These are phyloP conservation scores for Nothocercus nigrocapillus DNA, from an alignment of 2,113 vertebrate genomes.

Conservation along the genomic window DNA sequence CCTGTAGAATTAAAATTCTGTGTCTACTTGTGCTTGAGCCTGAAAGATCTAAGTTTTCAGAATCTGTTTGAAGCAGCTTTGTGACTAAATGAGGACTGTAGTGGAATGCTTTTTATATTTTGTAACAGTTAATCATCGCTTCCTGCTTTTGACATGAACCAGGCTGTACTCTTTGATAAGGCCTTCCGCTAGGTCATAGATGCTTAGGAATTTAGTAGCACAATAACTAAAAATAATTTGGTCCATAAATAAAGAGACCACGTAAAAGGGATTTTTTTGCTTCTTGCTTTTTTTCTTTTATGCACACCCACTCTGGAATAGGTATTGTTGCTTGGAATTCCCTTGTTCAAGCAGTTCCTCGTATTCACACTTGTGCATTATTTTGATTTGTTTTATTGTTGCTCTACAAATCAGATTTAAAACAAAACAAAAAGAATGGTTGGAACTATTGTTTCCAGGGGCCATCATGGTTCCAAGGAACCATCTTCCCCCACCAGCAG, in stretches of 20 bases:
- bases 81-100: background rate
- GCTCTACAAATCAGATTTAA: conserved; percentile 20
- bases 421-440: background rate
- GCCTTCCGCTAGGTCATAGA: conserved; percentile 67
- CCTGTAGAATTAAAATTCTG: background rate
- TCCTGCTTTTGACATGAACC: conserved; percentile 81
- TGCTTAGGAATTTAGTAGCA: conserved; percentile 74
- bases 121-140: conserved; percentile 74
- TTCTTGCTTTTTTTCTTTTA: conserved; percentile 55
- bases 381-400: conserved; percentile 55
- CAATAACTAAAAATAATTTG: conserved; percentile 80
- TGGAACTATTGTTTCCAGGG: conserved; percentile 36
- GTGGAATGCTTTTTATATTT: conserved; percentile 74
- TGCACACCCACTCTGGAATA: conserved; percentile 36
- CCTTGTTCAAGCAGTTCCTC: conserved; percentile 52
- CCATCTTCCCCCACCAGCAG: background rate
- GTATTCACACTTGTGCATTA: conserved; percentile 42
- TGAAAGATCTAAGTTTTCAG: conserved; percentile 11
- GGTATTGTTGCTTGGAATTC: conserved; percentile 62
- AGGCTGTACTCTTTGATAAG: conserved; percentile 82
- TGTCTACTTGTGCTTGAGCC: background rate
- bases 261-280: conserved; percentile 45
- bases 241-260: conserved; percentile 71
- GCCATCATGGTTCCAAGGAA: background rate
- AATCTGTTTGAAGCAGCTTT: conserved; percentile 32